Evolutionary conservation across 92 coral and sea anemone genomes (phyloP), one percentile per base, ranked within the genome.

Genomic region (Scolanthus callimorphus): DNA sequence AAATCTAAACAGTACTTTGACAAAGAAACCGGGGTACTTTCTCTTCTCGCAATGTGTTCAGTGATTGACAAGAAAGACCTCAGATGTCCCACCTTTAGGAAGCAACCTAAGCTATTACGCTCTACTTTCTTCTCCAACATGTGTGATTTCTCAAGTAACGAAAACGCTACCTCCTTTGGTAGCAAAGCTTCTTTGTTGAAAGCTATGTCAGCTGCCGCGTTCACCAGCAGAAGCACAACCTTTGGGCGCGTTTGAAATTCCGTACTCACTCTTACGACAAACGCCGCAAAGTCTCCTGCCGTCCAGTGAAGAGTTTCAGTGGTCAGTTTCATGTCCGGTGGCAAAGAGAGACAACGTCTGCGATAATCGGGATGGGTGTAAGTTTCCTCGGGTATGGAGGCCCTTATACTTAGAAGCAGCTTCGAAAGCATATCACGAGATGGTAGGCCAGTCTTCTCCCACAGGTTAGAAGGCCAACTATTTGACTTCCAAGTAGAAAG

Each of bases 41-140:
- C 49, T 19, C 31, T 31, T 34, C 26, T 44, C 2, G 67, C 26
- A 25, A 57, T 46, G 53, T 62, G 27, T 4, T 75, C 73, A 44
- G 75, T 52, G 19, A 11, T 24, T 9, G 19, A 25, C 4, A 52
- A 11, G 11, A 52, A 22, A 19, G 19, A 46, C 4, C 52, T n/a
- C n/a, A n/a, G n/a, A n/a, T n/a, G n/a, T n/a, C n/a, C n/a, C n/a
- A n/a, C n/a, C n/a, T n/a, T n/a, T n/a, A n/a, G n/a, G n/a, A n/a
- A n/a, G n/a, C n/a, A n/a, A n/a, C n/a, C n/a, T n/a, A n/a, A n/a
- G n/a, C n/a, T n/a, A n/a, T n/a, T n/a, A n/a, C n/a, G n/a, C n/a
- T n/a, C n/a, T 19, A 10, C 22, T 20, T 46, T 10, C 11, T 4
- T 27, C 15, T 27, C 22, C 27, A 52, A 52, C 11, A 52, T 19